These are phyloP conservation scores for Operophtera brumata DNA, from an alignment of 2,888 invertebrate genomes.

Conservation along the genomic window DNA sequence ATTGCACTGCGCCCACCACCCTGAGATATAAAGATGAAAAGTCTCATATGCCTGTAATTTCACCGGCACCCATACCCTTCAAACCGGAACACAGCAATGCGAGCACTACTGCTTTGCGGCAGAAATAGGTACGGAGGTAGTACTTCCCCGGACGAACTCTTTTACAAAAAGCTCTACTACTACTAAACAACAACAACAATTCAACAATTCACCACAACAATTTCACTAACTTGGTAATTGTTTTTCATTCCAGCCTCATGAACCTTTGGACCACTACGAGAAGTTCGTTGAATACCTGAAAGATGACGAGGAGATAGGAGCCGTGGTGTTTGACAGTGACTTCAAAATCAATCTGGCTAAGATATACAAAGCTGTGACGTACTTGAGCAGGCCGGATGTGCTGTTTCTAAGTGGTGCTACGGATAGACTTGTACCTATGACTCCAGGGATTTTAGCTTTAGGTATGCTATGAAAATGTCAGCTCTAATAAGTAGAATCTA, in stretches of 20 bases:
- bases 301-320: slow-evolving; percentile 74
- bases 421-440: slow-evolving; percentile 63
- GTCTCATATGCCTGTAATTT: no score
- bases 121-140: no score
- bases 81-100: no score
- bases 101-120: no score
- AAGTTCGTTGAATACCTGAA: slow-evolving; percentile 52
- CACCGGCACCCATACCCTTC: no score
- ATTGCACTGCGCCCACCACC: no score
- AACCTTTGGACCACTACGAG: slow-evolving; percentile 44
- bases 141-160: no score
- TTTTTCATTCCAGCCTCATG: slow-evolving; percentile 52
- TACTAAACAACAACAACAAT: no score
- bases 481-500: no score
- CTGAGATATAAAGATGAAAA: no score
- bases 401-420: slow-evolving; percentile 74
- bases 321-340: slow-evolving; percentile 80
- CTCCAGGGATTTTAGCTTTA: slow-evolving; percentile 50
- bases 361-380: slow-evolving; percentile 70
- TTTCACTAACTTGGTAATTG: slow-evolving; percentile 1
- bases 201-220: no score
- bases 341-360: slow-evolving; percentile 72
- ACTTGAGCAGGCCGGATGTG: slow-evolving; percentile 73
- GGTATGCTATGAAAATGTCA: slow-evolving; percentile 53
- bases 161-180: no score